A percentile compares a stretch with the other conserved stretches of the same genome.
phyloP scores from a whole-genome alignment of 2,888 invertebrate genomes.

The Orthosia incerta region DNA sequence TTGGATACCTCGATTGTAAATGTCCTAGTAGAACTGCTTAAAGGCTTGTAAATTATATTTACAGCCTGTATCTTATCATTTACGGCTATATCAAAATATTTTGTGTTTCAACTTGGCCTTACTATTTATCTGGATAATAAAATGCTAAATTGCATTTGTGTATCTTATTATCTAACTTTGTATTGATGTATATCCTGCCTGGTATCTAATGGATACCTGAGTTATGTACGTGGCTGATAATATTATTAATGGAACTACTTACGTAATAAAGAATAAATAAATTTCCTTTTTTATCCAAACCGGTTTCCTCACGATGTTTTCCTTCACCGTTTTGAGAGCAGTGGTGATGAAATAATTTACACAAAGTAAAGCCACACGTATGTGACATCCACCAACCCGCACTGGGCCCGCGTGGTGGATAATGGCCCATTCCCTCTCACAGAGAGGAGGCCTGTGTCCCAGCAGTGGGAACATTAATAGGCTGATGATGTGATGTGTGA shows the following conservation, averaged over 20 bases:
- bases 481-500: too few relatives aligned
- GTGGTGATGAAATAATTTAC: too few relatives aligned
- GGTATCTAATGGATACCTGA: conserved; percentile 20
- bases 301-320: too few relatives aligned
- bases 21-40: conserved; percentile 2
- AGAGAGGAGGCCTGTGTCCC: too few relatives aligned
- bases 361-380: too few relatives aligned
- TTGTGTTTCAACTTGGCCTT: conserved; percentile 12
- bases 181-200: conserved; percentile 15
- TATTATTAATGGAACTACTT: background rate
- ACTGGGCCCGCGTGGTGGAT: too few relatives aligned
- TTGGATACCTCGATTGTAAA: background rate
- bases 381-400: too few relatives aligned
- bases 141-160: conserved; percentile 39
- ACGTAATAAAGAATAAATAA: background rate
- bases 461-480: too few relatives aligned
- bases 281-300: background rate
- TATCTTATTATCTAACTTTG: conserved; percentile 11
- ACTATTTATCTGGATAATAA: conserved; percentile 36
- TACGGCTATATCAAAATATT: conserved; percentile 31
- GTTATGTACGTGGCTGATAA: background rate
- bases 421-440: too few relatives aligned
- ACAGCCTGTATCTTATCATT: conserved; percentile 31
- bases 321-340: too few relatives aligned
- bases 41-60: conserved; percentile 18